Base-by-base conservation (phyloP, 53 echinoderm and acorn worm species). In the Holothuria leucospilota region DNA sequence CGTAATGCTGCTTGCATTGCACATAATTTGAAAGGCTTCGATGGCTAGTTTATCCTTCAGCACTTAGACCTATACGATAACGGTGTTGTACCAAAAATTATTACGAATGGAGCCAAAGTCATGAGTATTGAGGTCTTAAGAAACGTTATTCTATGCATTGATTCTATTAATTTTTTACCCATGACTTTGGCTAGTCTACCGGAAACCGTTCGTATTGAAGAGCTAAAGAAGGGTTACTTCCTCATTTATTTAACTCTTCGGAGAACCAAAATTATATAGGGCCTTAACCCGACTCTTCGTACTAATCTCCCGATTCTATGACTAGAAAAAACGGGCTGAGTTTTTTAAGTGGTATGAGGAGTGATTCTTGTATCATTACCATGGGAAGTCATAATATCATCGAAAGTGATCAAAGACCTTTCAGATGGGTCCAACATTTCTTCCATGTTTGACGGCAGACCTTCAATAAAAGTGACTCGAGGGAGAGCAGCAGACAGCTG, bases 381-480 rank as follows among this genome's bases (percentile, higher is more conserved):
- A 5, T 72, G 81, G 51, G 93, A 84, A 2, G 88, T 88, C 95
- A 80, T 80, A 27, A 80, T 74, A 87, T 95, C 92, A 59, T 95
- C 95, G 11, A 95, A 61, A 51, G 93, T 83, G 20, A 95, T 79
- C 77, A 95, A 62, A 69, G 88, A 88, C 23, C 25, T 79, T 51
- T 81, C 13, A 20, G 34, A 61, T 52, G 85, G 82, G 60, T 96
- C 93, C 59, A 93, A 78, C 29, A 59, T 28, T 40, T 51, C 51
- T 84, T 90, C 79, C 62, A 93, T 25, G 68, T 95, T 81, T 4
- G 73, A 62, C 20, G 95, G 93, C 63, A 88, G 86, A 25, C 93
- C 92, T 51, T 95, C 95, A 26, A 91, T 78, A 88, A 95, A 91
- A 52, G 65, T 75, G 60, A 93, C 85, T 30, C 84, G 20, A 51